Percentiles rank a stretch among this genome's conserved stretches.
Conservation (phyloP, 2,888 invertebrate genomes). For the Tortrix viridana region DNA sequence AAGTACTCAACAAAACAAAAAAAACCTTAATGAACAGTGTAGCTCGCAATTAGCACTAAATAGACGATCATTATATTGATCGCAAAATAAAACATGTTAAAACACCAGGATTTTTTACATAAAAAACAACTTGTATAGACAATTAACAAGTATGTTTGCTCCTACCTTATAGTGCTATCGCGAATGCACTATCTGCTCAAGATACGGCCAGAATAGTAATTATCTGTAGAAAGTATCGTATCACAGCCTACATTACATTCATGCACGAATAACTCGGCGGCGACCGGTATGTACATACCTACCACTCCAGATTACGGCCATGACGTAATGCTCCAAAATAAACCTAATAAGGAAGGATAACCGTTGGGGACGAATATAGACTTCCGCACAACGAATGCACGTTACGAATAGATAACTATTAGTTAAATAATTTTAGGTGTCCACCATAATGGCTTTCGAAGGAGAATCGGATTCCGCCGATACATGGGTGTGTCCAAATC, state of each 20-base stretch:
- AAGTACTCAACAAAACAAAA: no score
- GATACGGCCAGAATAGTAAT: slow-evolving; percentile 40
- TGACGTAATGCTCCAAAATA: slow-evolving; percentile 84
- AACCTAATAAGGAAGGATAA: slow-evolving; percentile 78
- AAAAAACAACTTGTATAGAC: no score
- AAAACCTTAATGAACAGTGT: no score
- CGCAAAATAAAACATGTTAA: no score
- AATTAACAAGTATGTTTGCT: not conserved
- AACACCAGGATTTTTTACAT: no score
- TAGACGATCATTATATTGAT: no score
- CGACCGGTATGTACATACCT: slow-evolving; percentile 39
- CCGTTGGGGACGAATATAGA: slow-evolving; percentile 53
- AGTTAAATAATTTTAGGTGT: slow-evolving; percentile 7
- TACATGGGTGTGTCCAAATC: slow-evolving; percentile 78
- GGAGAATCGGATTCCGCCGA: slow-evolving; percentile 56
- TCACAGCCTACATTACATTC: slow-evolving; percentile 52
- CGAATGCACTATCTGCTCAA: slow-evolving; percentile 28
- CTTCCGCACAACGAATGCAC: slow-evolving; percentile 47
- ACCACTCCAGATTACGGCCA: slow-evolving; percentile 56
- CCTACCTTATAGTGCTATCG: slow-evolving; percentile 27
- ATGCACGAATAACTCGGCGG: slow-evolving; percentile 52
- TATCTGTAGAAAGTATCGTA: slow-evolving; percentile 39
- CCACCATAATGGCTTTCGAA: slow-evolving; percentile 43
- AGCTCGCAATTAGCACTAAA: no score
- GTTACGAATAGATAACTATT: slow-evolving; percentile 38